phyloP scores from a whole-genome alignment of 2,113 vertebrate genomes.

The Myiagra hebetior region DNA sequence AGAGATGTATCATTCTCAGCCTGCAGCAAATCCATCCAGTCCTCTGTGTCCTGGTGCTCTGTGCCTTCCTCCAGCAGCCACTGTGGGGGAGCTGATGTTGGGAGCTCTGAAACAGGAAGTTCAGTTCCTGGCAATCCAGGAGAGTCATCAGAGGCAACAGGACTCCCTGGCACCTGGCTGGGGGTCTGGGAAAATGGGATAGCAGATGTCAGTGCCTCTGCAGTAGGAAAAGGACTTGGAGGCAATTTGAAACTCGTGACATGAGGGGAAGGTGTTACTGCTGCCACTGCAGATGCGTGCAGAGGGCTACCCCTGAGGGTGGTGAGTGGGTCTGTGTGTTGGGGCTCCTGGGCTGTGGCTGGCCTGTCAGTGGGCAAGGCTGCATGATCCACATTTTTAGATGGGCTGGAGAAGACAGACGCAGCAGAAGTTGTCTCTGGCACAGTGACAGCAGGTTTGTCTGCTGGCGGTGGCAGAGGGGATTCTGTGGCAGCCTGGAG shows the following conservation, averaged over 20 bases:
- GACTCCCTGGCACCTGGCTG: slow-evolving; percentile 4
- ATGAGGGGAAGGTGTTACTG: slow-evolving; percentile 31
- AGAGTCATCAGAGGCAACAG: slow-evolving; percentile 53
- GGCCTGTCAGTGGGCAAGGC: slow-evolving; percentile 9
- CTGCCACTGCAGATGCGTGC: not conserved
- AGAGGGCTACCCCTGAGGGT: not conserved
- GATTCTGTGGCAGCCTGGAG: slow-evolving; percentile 28
- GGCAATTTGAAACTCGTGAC: slow-evolving; percentile 35
- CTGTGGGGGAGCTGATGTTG: slow-evolving; percentile 27
- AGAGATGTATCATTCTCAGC: slow-evolving; percentile 82
- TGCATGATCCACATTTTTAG: not conserved
- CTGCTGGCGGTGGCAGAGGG: slow-evolving; percentile 32
- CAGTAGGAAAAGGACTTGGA: slow-evolving; percentile 11
- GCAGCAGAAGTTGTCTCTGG: slow-evolving; percentile 16
- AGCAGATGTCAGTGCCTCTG: slow-evolving; percentile 49
- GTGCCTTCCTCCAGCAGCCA: slow-evolving; percentile 48
- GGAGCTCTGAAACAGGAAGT: slow-evolving; percentile 42
- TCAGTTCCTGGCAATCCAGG: slow-evolving; percentile 50
- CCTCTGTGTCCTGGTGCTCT: slow-evolving; percentile 71
- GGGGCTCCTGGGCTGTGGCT: not conserved
- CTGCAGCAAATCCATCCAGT: slow-evolving; percentile 70
- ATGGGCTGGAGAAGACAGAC: not conserved
- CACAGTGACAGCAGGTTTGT: slow-evolving; percentile 53
- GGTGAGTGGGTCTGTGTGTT: slow-evolving; percentile 2
- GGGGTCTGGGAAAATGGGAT: slow-evolving; percentile 19